Percentiles rank a stretch among this genome's conserved stretches.
These are phyloP conservation scores for Caenorhabditis sinica DNA, from an alignment of 2,888 invertebrate genomes.

Conservation along the genomic window DNA sequence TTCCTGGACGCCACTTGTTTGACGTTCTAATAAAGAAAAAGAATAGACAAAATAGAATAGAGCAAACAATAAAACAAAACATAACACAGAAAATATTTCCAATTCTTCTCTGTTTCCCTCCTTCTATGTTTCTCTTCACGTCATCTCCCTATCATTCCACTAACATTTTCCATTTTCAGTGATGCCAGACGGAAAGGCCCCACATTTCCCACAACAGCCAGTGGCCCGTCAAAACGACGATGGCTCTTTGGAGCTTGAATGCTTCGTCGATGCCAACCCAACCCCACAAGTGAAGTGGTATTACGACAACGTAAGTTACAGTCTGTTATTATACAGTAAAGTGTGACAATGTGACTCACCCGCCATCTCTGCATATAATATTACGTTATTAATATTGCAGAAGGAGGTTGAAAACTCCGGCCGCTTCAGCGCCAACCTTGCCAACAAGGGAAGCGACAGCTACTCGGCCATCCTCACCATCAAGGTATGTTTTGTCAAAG, in stretches of 20 bases:
- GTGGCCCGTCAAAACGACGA: constrained; percentile 84
- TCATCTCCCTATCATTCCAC: constrained; percentile 14
- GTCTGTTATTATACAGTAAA: neutral
- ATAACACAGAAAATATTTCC: constrained; percentile 13
- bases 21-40: constrained; percentile 19
- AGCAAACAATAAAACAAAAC: constrained; percentile 39
- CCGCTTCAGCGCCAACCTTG: constrained; percentile 80
- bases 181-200: constrained; percentile 83
- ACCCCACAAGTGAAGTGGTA: constrained; percentile 84
- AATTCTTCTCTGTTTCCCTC: constrained; percentile 10
- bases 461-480: constrained; percentile 83
- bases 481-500: constrained; percentile 75
- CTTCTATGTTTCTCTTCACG: constrained; percentile 13
- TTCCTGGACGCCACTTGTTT: neutral
- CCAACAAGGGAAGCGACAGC: constrained; percentile 82
- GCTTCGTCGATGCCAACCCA: constrained; percentile 83
- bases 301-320: constrained; percentile 81
- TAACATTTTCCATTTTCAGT: constrained; percentile 31
- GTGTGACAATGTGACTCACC: neutral
- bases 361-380: neutral
- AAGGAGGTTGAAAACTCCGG: constrained; percentile 80
- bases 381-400: constrained; percentile 69
- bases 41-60: constrained; percentile 16
- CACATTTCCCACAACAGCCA: constrained; percentile 84
- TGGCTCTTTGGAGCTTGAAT: constrained; percentile 83